Evolutionary conservation across 2,888 invertebrate species (phyloP), one percentile per base, ranked within the genome.

Genomic region (Leptothorax acervorum): DNA sequence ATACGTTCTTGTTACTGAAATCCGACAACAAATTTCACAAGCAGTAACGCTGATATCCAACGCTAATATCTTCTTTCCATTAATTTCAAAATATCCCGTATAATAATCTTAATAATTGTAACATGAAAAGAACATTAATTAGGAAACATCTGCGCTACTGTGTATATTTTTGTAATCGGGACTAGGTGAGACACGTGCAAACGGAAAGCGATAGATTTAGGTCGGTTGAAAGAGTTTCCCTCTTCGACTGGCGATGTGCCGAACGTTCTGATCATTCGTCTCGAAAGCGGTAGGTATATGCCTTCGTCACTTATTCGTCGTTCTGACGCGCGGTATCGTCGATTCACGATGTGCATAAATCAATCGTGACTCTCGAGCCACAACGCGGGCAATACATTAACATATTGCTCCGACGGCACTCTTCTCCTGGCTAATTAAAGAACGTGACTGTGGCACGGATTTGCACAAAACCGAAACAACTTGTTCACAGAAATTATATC

Each of bases 201-300:
- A 89, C 91, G 87, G 86, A 87, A 91, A 91, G 85, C 87, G 88
- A 91, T 82, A 89, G 88, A 91, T 92, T 91, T 86, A 89, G 91
- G 91, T 90, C 91, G 87, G 75, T 86, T 88, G 89, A 86, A 90
- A 92, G 87, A 90, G 86, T 91, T 90, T 86, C 90, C 89, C 88
- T 92, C 89, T 90, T 90, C 87, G 55, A 85, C 82, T 88, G 81
- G 85, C 78, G 45, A 81, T 83, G 39, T 83, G 85, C 90, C 86
- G 74, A 89, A 87, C 84, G 35, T 45, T 45, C 45, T 86, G 84
- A 86, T 87, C 74, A 82, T 85, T 78, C 63, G 28, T 15, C 71
- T 76, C 88, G 85, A 90, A 90, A 89, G 86, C 82, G 85, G 76
- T 82, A 65, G 85, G 76, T 82, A 65, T 89, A 75, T 74, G 85